phyloP scores from a whole-genome alignment of 1,140 invertebrate species.

The Zaprionus kolodkinae region DNA sequence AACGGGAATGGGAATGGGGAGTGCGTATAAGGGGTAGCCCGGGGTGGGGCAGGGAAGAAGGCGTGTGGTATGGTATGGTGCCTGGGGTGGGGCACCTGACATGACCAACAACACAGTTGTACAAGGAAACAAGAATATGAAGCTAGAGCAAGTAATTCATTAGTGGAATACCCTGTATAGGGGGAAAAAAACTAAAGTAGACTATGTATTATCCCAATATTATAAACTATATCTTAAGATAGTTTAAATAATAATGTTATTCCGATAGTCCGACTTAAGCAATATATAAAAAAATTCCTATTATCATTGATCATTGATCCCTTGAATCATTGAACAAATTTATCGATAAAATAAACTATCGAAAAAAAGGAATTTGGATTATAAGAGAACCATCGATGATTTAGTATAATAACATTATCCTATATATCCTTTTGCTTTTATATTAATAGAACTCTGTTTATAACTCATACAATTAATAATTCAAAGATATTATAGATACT shows the following conservation, averaged over 20 bases:
- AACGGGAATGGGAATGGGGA: neutral
- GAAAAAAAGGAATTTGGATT: no score
- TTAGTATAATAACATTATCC: no score
- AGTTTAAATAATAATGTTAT: no score
- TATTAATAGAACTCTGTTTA: neutral
- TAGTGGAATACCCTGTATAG: constrained; percentile 2
- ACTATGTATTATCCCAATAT: no score
- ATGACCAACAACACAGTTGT: constrained; percentile 45
- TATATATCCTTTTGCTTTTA: neutral
- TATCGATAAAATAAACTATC: neutral
- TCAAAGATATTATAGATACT: no score
- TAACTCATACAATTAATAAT: neutral
- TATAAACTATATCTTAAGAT: no score
- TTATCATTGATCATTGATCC: no score
- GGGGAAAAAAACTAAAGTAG: neutral
- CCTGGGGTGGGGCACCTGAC: constrained; percentile 47
- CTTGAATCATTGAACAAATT: neutral
- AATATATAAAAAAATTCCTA: no score
- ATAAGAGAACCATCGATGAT: no score
- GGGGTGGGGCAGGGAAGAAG: neutral
- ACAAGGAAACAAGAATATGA: constrained; percentile 51
- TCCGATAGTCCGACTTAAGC: no score
- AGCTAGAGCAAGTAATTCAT: neutral
- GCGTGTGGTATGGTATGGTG: constrained; percentile 17
- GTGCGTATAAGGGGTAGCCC: no score